A percentile compares a stretch with the other conserved stretches of the same genome.
Evolutionary conservation across 1,140 invertebrate genomes (phyloP).

Genomic region (Pseudoatta argentina): DNA sequence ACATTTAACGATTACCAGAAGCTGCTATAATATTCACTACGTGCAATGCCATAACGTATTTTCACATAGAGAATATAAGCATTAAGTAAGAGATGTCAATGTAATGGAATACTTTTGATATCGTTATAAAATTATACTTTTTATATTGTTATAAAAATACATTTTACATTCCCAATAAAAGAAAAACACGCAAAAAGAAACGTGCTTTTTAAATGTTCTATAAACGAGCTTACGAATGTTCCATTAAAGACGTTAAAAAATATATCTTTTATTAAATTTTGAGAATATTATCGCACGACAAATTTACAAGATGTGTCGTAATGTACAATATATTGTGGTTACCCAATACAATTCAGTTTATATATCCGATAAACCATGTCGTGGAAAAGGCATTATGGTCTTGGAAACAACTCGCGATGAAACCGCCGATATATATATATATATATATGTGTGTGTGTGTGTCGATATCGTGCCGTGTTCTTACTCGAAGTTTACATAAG

Average conservation of each 20-base stretch:
- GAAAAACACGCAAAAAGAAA: too few relatives aligned
- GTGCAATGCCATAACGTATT: background rate
- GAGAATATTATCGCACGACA: background rate
- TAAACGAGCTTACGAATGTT: background rate
- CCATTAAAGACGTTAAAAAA: background rate
- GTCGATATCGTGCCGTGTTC: conserved; percentile 10
- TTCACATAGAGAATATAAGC: background rate
- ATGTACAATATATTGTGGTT: conserved; percentile 30
- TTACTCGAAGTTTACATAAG: conserved; percentile 23
- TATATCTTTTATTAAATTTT: conserved; percentile 33
- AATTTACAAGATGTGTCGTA: conserved; percentile 21
- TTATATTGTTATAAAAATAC: background rate
- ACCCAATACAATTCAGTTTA: conserved; percentile 21
- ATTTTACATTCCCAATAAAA: background rate
- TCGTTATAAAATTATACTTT: background rate
- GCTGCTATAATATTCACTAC: background rate
- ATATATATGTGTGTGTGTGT: background rate
- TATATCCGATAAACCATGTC: conserved; percentile 41
- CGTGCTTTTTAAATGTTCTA: background rate
- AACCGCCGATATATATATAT: background rate
- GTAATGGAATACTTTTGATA: background rate
- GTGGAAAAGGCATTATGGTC: conserved; percentile 55
- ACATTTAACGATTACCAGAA: conserved; percentile 3
- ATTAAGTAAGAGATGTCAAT: background rate
- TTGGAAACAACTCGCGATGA: conserved; percentile 5